Percentiles rank a stretch among this genome's conserved stretches.
phyloP scores from a whole-genome alignment of 2,113 vertebrate species.

The Xenotilapia flavipinnis region DNA sequence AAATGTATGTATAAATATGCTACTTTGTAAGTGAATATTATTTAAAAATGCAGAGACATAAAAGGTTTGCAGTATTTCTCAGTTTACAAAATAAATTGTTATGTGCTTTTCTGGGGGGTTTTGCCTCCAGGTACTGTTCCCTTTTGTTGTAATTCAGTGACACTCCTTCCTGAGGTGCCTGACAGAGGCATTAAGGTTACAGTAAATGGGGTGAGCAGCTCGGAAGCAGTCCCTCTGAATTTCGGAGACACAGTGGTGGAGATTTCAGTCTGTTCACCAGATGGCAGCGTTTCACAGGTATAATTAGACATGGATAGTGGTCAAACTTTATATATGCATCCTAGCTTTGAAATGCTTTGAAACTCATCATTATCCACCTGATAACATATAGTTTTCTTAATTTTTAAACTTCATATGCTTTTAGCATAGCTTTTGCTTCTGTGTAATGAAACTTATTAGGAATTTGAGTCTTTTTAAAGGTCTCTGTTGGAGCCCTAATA shows the following conservation, averaged over 20 bases:
- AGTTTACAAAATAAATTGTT: background rate
- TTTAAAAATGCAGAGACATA: background rate
- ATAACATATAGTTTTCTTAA: background rate
- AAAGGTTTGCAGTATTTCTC: background rate
- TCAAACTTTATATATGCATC: background rate
- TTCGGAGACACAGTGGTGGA: slow-evolving; percentile 55
- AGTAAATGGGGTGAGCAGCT: slow-evolving; percentile 18
- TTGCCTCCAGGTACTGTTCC: slow-evolving; percentile 31
- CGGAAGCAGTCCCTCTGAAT: slow-evolving; percentile 17
- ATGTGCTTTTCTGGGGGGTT: background rate
- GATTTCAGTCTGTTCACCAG: slow-evolving; percentile 61
- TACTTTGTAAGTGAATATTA: background rate
- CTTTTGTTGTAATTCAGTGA: slow-evolving; percentile 32
- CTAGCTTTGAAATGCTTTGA: background rate
- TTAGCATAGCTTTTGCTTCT: background rate
- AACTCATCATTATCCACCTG: background rate
- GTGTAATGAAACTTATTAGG: background rate
- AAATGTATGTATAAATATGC: background rate
- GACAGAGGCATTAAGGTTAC: slow-evolving; percentile 43
- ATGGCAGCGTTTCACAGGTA: slow-evolving; percentile 67
- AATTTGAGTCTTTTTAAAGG: background rate
- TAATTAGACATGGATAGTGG: background rate
- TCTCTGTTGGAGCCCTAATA: background rate
- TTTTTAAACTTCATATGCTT: background rate
- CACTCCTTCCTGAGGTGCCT: slow-evolving; percentile 17